Evolutionary conservation across 2,797 vertebrate genomes (phyloP).

Genomic region (Saguinus oedipus): DNA sequence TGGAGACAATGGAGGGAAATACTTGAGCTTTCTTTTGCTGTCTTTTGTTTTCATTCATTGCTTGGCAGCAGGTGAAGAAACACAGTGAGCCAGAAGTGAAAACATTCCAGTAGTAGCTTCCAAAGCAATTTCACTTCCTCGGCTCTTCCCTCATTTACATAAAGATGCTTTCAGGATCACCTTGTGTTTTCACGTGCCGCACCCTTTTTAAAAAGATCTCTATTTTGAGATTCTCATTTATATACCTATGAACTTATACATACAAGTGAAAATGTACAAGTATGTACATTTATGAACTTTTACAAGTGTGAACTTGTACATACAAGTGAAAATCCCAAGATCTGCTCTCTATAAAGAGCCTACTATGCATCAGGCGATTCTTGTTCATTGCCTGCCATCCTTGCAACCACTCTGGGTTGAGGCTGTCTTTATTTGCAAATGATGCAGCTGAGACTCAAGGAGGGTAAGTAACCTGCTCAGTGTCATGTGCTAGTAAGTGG

Average conservation of each 20-base stretch:
- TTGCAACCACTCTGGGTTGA: neutral
- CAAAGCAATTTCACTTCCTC: neutral
- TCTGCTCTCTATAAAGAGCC: neutral
- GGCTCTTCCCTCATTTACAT: neutral
- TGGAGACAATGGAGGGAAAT: neutral
- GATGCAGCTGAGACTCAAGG: neutral
- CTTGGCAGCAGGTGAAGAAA: slow-evolving; percentile 44
- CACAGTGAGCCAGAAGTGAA: neutral
- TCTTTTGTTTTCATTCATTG: slow-evolving; percentile 31
- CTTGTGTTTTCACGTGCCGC: neutral
- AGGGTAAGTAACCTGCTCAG: neutral
- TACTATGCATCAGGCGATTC: neutral
- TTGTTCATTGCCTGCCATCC: neutral
- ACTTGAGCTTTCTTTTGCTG: neutral
- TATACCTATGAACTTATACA: too few relatives aligned
- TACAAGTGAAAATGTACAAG: neutral
- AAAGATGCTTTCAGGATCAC: neutral
- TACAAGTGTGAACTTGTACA: too few relatives aligned
- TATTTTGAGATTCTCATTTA: neutral
- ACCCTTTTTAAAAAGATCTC: neutral
- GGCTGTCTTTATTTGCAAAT: neutral
- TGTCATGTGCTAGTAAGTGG: neutral
- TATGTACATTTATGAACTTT: too few relatives aligned
- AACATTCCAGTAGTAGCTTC: neutral
- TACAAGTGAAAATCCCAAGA: neutral